phyloP scores from a whole-genome alignment of 2,113 vertebrate genomes.

The Xenus cinereus region DNA sequence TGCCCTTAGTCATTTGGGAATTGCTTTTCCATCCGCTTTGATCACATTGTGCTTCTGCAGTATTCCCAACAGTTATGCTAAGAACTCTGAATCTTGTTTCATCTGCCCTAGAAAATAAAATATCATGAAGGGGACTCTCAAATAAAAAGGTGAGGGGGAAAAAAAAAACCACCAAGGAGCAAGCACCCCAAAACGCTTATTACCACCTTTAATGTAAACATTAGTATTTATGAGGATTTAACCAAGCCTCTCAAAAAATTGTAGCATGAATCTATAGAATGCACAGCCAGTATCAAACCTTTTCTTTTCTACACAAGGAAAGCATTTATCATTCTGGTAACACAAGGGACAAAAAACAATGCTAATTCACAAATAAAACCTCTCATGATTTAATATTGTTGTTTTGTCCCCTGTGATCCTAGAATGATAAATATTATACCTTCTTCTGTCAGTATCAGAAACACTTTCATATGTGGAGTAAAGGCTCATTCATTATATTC shows the following conservation, averaged over 20 bases:
- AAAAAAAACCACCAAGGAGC: background rate
- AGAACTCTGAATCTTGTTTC: slow-evolving; percentile 8
- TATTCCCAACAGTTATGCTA: slow-evolving; percentile 40
- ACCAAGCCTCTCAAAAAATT: background rate
- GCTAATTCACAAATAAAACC: slow-evolving; percentile 49
- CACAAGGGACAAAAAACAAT: slow-evolving; percentile 44
- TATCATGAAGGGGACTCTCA: background rate
- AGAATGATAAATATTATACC: slow-evolving; percentile 60
- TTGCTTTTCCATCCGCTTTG: slow-evolving; percentile 46
- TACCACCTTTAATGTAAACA: background rate
- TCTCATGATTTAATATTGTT: slow-evolving; percentile 62
- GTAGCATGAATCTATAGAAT: background rate
- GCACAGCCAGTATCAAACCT: background rate
- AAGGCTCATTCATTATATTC: slow-evolving; percentile 43
- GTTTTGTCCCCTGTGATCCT: slow-evolving; percentile 41
- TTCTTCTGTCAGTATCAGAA: slow-evolving; percentile 47
- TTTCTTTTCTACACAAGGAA: slow-evolving; percentile 41
- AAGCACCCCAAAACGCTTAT: background rate
- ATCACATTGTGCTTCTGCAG: slow-evolving; percentile 43
- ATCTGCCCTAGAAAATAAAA: slow-evolving; percentile 1
- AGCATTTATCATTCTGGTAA: slow-evolving; percentile 53
- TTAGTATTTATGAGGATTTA: background rate
- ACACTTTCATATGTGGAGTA: slow-evolving; percentile 40
- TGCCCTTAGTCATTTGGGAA: slow-evolving; percentile 25
- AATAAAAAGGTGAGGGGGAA: background rate